Evolutionary conservation across 1,140 invertebrate species (phyloP), one percentile per base, ranked within the genome.

Genomic region (Caenorhabditis latens): DNA sequence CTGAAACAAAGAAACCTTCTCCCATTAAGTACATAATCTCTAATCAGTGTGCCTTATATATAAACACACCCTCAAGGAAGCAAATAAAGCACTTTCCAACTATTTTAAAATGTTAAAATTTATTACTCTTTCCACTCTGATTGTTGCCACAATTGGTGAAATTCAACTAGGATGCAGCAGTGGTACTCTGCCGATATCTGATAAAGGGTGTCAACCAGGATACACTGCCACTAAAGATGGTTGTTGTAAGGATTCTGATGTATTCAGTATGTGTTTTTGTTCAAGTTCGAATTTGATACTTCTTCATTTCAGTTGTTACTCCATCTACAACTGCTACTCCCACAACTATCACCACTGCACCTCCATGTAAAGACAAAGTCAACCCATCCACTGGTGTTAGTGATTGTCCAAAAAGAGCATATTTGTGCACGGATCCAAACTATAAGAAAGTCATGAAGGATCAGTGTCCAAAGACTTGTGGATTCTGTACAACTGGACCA

Each of bases 391-490:
- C 48, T n/a, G 84, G 84, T 58, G 42, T 32, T 16, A 61, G 84
- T 16, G 71, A 58, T 19, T 48, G 57, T 11, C 43, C 46, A 3
- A 85, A 42, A 32, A 24, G 71, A 63, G 14, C 14, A 5, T 24
- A 48, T 42, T 61, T 53, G 43, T 61, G 55, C 43, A 83, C 61
- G 84, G 55, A 43, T 13, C 46, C 53, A 5, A 83, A 0, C n/a
- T 71, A 83, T 21, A 65, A 61, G n/a, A 86, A 65, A n/a, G 9
- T 83, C 42, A 85, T 43, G 71, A 57, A 24, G 19, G 48, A 42
- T 42, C 43, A 50, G 9, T 53, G 85, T 48, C 32, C 42, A 50
- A 65, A 87, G 42, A 43, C 67, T 14, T 79, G 53, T 43, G 67
- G 21, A 40, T 82, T n/a, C 46, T 71, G 65, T 21, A 48, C 79